Evolutionary conservation across 2,888 invertebrate species (phyloP).

Genomic region (Syrista parreyssii): DNA sequence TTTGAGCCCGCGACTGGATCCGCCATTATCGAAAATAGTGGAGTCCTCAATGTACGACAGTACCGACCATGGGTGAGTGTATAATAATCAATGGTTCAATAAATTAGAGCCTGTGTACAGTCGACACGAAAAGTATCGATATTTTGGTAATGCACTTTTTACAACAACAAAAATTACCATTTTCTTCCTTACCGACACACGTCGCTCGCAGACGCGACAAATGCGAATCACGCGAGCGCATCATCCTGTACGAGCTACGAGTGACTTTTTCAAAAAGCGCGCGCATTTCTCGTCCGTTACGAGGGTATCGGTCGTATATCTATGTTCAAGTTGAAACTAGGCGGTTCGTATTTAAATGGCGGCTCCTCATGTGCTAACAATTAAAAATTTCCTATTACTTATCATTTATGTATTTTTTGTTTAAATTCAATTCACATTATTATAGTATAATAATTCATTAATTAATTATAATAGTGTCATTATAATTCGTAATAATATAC

Average conservation of each 20-base stretch:
- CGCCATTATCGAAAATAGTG: background rate
- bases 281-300: constrained; percentile 1
- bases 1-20: background rate
- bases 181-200: constrained; percentile 11
- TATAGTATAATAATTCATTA: constrained; percentile 63
- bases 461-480: constrained; percentile 66
- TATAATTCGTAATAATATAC: constrained; percentile 67
- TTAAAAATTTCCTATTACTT: constrained; percentile 64
- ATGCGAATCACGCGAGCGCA: background rate
- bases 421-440: constrained; percentile 65
- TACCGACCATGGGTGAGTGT: background rate
- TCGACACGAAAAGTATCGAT: constrained; percentile 30
- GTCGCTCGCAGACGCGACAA: background rate
- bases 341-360: constrained; percentile 26
- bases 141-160: constrained; percentile 45
- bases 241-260: background rate
- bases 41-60: background rate
- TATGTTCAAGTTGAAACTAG: background rate
- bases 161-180: constrained; percentile 30
- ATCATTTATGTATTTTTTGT: constrained; percentile 54
- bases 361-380: constrained; percentile 56
- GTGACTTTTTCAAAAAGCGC: constrained; percentile 3
- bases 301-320: background rate
- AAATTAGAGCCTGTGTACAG: constrained; percentile 16
- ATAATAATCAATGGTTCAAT: background rate